Evolutionary conservation across 2,113 vertebrate genomes (phyloP).

Genomic region (Phrynosoma platyrhinos): DNA sequence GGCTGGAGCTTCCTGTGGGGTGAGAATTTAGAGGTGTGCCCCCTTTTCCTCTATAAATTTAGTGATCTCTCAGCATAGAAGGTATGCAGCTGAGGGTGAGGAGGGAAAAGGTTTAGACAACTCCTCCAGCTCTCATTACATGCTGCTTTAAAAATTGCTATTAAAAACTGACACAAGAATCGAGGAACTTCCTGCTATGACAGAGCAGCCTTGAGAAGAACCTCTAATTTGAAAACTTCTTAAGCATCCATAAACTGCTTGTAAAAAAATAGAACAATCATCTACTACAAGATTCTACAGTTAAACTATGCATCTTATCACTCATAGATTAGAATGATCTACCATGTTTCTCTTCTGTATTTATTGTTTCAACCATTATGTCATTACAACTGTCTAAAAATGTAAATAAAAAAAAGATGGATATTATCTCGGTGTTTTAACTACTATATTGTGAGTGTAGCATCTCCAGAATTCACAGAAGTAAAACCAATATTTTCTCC

Average conservation of each 20-base stretch:
- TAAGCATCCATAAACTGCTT: background rate
- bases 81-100: background rate
- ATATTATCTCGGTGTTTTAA: background rate
- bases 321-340: background rate
- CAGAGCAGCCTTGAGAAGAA: background rate
- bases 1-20: background rate
- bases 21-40: background rate
- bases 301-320: background rate
- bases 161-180: background rate
- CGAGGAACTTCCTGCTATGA: background rate
- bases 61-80: no score
- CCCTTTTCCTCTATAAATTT: background rate
- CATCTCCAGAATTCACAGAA: background rate
- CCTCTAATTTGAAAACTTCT: background rate
- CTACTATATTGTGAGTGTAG: background rate
- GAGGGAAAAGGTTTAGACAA: background rate
- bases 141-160: no score
- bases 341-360: background rate
- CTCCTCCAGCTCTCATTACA: background rate
- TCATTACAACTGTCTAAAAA: background rate
- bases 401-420: constrained; percentile 17
- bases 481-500: constrained; percentile 7
- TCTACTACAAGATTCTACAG: background rate
- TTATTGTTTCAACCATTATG: background rate
- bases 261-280: background rate